Evolutionary conservation across 2,113 vertebrate genomes (phyloP).

Genomic region (Orientallactaga bullata): DNA sequence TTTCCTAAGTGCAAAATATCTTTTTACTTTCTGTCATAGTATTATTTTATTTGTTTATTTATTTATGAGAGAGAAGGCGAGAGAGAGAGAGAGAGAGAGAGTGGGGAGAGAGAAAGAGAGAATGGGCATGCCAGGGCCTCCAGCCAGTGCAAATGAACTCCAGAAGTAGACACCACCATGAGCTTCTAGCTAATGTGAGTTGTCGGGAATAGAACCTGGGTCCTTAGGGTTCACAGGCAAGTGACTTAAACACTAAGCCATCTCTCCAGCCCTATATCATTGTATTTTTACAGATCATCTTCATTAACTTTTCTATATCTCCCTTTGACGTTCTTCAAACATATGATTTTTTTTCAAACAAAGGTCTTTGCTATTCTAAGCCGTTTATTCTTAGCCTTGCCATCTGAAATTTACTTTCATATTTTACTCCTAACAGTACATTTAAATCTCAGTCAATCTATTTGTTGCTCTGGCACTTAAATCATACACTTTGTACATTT

Average conservation of each 20-base stretch:
- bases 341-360: background rate
- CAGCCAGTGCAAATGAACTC: no score
- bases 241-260: no score
- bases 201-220: no score
- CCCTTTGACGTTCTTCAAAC: background rate
- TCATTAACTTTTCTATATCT: background rate
- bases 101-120: no score
- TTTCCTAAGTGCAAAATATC: background rate
- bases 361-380: background rate
- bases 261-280: background rate
- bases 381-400: background rate
- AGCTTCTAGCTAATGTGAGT: no score
- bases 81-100: no score
- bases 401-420: constrained; percentile 6
- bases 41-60: no score
- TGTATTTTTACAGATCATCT: background rate
- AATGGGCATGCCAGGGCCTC: no score
- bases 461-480: background rate
- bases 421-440: background rate
- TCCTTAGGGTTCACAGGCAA: no score
- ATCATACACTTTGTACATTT: background rate
- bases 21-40: background rate
- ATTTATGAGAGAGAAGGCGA: no score
- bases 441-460: background rate
- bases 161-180: no score